These are phyloP conservation scores for Nixonia krombeini DNA, from an alignment of 1,140 invertebrate species.

Conservation along the genomic window DNA sequence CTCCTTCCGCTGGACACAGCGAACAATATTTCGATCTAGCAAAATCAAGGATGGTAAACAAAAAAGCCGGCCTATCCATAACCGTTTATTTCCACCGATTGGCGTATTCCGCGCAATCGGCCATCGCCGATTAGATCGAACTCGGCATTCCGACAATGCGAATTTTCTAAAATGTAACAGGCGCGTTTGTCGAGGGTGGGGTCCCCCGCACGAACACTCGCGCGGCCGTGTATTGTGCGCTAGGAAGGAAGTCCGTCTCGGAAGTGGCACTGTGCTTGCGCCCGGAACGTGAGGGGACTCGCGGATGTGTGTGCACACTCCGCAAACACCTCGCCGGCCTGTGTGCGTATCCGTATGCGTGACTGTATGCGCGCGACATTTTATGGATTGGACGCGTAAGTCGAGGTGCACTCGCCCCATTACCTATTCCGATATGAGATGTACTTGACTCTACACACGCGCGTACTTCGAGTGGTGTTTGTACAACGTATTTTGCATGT, in stretches of 20 bases:
- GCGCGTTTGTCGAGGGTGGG: slow-evolving; percentile 38
- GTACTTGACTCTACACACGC: slow-evolving; percentile 18
- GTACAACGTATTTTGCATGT: slow-evolving; percentile 32
- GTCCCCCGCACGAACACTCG: slow-evolving; percentile 29
- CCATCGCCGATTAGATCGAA: not conserved
- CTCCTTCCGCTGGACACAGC: no score
- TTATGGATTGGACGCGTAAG: slow-evolving; percentile 16
- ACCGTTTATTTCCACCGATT: not conserved
- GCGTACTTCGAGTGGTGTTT: slow-evolving; percentile 12
- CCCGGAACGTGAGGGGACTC: slow-evolving; percentile 34
- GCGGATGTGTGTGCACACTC: slow-evolving; percentile 25
- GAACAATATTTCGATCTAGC: no score
- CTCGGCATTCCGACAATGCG: slow-evolving; percentile 25
- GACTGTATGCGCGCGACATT: slow-evolving; percentile 27
- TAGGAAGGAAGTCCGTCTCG: slow-evolving; percentile 69
- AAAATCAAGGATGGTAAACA: no score
- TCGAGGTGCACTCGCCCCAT: slow-evolving; percentile 31
- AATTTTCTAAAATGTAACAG: slow-evolving; percentile 48
- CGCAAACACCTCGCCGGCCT: not conserved
- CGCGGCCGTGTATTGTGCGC: slow-evolving; percentile 52
- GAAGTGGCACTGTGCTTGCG: slow-evolving; percentile 62
- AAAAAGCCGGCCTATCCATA: no score
- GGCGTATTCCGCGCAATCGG: not conserved
- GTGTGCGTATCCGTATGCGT: no score
- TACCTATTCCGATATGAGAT: slow-evolving; percentile 16